Evolutionary conservation across 2,888 invertebrate species (phyloP).

Genomic region (Aspidiotus destructor): DNA sequence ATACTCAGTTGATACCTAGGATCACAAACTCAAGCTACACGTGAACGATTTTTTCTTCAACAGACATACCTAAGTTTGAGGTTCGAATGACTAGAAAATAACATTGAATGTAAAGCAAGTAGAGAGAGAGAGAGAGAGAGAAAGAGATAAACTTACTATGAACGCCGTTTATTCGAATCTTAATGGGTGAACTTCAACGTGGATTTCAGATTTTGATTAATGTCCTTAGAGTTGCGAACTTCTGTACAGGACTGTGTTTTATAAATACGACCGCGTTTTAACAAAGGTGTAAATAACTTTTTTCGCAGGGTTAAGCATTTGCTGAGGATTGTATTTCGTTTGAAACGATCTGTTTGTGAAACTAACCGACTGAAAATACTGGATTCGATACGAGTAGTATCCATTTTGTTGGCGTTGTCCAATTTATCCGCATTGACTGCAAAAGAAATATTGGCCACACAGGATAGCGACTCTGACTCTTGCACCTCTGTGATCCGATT

Average conservation of each 20-base stretch:
- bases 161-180: background rate
- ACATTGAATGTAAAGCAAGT: no score
- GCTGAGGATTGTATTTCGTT: constrained; percentile 53
- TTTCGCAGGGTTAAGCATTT: constrained; percentile 60
- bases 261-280: constrained; percentile 49
- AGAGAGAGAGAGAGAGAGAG: no score
- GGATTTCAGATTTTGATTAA: constrained; percentile 31
- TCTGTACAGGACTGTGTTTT: constrained; percentile 52
- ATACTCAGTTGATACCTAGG: no score
- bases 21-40: no score
- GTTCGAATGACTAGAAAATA: no score
- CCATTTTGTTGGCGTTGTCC: background rate
- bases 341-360: constrained; percentile 34
- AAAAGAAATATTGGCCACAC: constrained; percentile 6
- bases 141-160: no score
- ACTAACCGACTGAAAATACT: background rate
- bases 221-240: constrained; percentile 34
- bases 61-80: no score
- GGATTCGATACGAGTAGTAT: background rate
- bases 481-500: constrained; percentile 80
- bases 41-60: no score
- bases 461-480: constrained; percentile 49
- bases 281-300: constrained; percentile 53
- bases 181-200: constrained; percentile 25
- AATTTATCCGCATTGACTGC: constrained; percentile 5